A percentile compares a stretch with the other conserved stretches of the same genome.
These are phyloP conservation scores for Lottia scabra DNA, from an alignment of 2,888 invertebrate genomes.

Conservation along the genomic window DNA sequence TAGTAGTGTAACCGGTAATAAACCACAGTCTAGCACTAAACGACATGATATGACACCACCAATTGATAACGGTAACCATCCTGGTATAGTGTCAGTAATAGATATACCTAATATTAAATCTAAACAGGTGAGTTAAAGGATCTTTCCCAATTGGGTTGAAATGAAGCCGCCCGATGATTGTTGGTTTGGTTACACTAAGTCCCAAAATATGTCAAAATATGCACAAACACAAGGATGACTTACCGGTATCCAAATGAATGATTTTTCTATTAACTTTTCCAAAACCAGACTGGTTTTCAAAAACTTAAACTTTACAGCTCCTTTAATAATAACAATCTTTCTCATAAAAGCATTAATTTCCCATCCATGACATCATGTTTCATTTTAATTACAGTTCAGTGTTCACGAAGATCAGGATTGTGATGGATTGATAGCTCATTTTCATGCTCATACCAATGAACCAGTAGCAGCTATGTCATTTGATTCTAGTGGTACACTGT, in stretches of 20 bases:
- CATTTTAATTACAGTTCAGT: constrained; percentile 67
- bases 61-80: constrained; percentile 68
- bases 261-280: no score
- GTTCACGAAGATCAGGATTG: constrained; percentile 75
- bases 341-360: neutral
- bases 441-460: constrained; percentile 80
- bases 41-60: constrained; percentile 48
- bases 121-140: constrained; percentile 46
- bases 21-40: constrained; percentile 56
- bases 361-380: neutral
- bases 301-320: no score
- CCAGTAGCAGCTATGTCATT: constrained; percentile 89
- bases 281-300: no score
- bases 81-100: constrained; percentile 89
- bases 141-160: neutral
- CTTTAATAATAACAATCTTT: no score
- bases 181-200: neutral
- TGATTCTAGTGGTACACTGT: constrained; percentile 88
- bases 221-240: no score
- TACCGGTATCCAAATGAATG: no score
- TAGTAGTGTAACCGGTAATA: constrained; percentile 83
- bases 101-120: constrained; percentile 73
- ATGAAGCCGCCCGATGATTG: neutral
- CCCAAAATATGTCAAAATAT: neutral
- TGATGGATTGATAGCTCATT: constrained; percentile 72